Evolutionary conservation across 2,113 vertebrate species (phyloP), one percentile per base, ranked within the genome.

Genomic region (Garra rufa): DNA sequence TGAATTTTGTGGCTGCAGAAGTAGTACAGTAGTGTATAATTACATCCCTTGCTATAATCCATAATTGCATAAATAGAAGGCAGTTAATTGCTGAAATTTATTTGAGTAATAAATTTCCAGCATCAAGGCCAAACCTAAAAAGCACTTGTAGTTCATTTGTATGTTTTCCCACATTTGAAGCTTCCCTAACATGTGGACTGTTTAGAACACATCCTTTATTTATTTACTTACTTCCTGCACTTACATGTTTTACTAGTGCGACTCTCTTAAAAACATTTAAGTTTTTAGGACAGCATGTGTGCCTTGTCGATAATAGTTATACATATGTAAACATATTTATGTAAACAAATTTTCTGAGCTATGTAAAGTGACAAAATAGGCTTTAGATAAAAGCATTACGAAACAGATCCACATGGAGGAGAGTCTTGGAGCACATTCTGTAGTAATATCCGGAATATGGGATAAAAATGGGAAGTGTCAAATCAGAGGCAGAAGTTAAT

Each of bases 11-110:
- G 76, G 55, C 55, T 61, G 34, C 15, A 28, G 76, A 43, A 78
- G 55, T 59, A 28, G 55, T 61, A 44, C 76, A 61, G 55, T 43
- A 44, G 76, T 61, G 55, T 24, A 77, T 41, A 77, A 57, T 57
- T 57, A 41, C 28, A 41, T 41, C 6, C 41, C 6, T 77, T 57
- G 9, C 17, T 78, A n/a, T 78, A 78, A 78, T 78, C 55, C 38
- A 61, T 61, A 78, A 78, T 44, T 78, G 76, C 55, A 28, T 78
- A 43, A 78, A 78, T 44, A 43, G 38, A 61, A 57, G 57, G 55
- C 41, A 78, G 55, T 44, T 44, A 44, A 78, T 61, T 24, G 74
- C 30, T 24, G 50, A 76, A 76, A 9, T 55, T 41, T 41, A 76
- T 57, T 38, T 1, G 13, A 43, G 76, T 61, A 78, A 44, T 78